Conservation (phyloP, 53 echinoderm and acorn worm species). For the Stichopus horrens region DNA sequence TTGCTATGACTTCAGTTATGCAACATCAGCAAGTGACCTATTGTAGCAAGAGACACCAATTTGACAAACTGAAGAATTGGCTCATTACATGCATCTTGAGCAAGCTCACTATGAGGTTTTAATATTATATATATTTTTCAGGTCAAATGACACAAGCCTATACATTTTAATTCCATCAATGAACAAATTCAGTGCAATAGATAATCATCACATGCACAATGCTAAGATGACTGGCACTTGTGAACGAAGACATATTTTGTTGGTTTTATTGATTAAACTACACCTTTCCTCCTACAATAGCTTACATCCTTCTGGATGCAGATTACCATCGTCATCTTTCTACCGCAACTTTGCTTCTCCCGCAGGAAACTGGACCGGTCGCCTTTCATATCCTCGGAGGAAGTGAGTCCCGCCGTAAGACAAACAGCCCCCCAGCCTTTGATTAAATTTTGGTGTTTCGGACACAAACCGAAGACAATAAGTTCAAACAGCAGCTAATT, state of each 20-base stretch:
- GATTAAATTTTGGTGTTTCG: slow-evolving; percentile 27
- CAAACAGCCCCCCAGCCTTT: slow-evolving; percentile 24
- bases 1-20: too few species aligned
- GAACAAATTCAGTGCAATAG: too few species aligned
- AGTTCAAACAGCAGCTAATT: neutral
- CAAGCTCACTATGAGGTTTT: too few species aligned
- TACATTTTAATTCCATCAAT: too few species aligned
- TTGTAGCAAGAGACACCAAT: too few species aligned
- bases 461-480: slow-evolving; percentile 4
- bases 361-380: slow-evolving; percentile 11
- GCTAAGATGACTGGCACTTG: too few species aligned
- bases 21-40: too few species aligned
- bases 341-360: slow-evolving; percentile 3
- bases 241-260: neutral
- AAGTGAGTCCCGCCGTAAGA: slow-evolving; percentile 4
- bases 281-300: slow-evolving; percentile 3
- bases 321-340: neutral
- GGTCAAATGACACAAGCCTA: too few species aligned
- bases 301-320: neutral
- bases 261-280: slow-evolving; percentile 19
- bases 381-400: slow-evolving; percentile 31
- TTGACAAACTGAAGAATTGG: too few species aligned
- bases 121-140: too few species aligned
- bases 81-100: too few species aligned
- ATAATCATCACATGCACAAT: too few species aligned